Conservation (phyloP, 2,113 vertebrate species). For the Datnioides undecimradiatus region DNA sequence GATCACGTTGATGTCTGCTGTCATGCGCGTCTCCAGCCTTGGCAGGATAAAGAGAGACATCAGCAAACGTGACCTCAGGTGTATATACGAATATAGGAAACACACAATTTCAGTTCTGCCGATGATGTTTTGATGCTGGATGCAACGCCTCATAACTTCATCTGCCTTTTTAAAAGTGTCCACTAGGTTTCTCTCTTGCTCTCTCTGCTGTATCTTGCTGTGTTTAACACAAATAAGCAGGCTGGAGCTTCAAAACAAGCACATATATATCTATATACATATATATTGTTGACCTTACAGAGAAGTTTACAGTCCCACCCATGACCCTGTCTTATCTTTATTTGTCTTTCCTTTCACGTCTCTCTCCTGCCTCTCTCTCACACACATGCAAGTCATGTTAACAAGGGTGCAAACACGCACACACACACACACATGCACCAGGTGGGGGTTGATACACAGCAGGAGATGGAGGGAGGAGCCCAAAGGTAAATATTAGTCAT, state of each 20-base stretch:
- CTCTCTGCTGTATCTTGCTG: not conserved
- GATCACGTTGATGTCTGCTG: constrained; percentile 92
- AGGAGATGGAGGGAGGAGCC: not conserved
- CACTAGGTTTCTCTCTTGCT: constrained; percentile 28
- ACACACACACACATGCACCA: too few species aligned
- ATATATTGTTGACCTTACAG: not conserved
- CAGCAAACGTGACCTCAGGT: not conserved
- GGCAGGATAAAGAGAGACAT: not conserved
- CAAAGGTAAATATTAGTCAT: not conserved
- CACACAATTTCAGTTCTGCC: not conserved
- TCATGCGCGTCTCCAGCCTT: constrained; percentile 95
- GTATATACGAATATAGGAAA: not conserved
- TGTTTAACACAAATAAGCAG: too few species aligned
- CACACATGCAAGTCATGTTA: not conserved
- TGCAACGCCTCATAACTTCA: not conserved
- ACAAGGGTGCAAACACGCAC: rapidly evolving
- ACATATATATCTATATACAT: too few species aligned
- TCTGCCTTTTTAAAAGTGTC: constrained; percentile 10
- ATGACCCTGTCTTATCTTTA: not conserved
- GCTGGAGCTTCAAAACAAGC: not conserved
- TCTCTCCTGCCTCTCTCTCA: not conserved
- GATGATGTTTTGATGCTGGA: not conserved
- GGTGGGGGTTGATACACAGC: constrained; percentile 12
- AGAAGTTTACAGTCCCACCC: not conserved
- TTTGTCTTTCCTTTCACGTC: not conserved